phyloP scores from a whole-genome alignment of 2,797 vertebrate species.

The Myripristis jacobus region DNA sequence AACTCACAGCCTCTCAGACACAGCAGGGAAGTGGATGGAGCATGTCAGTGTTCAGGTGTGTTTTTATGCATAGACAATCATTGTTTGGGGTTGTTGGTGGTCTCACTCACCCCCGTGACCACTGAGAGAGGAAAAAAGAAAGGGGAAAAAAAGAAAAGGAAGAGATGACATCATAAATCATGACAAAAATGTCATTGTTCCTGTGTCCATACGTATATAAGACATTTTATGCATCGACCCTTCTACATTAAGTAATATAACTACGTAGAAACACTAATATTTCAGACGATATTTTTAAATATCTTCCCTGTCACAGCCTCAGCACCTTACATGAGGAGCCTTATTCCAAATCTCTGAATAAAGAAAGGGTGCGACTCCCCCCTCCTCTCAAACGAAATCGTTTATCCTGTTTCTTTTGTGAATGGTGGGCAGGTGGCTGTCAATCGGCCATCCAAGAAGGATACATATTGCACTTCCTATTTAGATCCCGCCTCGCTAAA shows the following conservation, averaged over 20 bases:
- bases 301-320: neutral
- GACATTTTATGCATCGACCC: no score
- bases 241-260: no score
- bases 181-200: slow-evolving; percentile 16
- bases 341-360: slow-evolving; percentile 15
- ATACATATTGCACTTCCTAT: slow-evolving; percentile 74
- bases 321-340: neutral
- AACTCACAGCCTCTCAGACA: slow-evolving; percentile 45
- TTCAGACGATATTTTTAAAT: neutral
- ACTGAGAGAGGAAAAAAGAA: slow-evolving; percentile 68
- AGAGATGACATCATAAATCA: slow-evolving; percentile 44
- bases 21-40: slow-evolving; percentile 49
- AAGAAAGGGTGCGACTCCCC: slow-evolving; percentile 13
- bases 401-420: slow-evolving; percentile 26
- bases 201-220: slow-evolving; percentile 6
- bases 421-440: slow-evolving; percentile 16
- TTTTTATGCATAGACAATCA: slow-evolving; percentile 73
- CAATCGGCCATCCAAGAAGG: slow-evolving; percentile 25
- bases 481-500: slow-evolving; percentile 59
- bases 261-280: slow-evolving; percentile 1
- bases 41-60: slow-evolving; percentile 23
- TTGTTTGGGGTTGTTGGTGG: slow-evolving; percentile 46
- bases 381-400: slow-evolving; percentile 27
- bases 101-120: slow-evolving; percentile 79
- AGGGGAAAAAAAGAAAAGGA: slow-evolving; percentile 31